Percentiles rank a stretch among this genome's conserved stretches.
These are phyloP conservation scores for Agrotis segetum DNA, from an alignment of 2,888 invertebrate species.

Conservation along the genomic window DNA sequence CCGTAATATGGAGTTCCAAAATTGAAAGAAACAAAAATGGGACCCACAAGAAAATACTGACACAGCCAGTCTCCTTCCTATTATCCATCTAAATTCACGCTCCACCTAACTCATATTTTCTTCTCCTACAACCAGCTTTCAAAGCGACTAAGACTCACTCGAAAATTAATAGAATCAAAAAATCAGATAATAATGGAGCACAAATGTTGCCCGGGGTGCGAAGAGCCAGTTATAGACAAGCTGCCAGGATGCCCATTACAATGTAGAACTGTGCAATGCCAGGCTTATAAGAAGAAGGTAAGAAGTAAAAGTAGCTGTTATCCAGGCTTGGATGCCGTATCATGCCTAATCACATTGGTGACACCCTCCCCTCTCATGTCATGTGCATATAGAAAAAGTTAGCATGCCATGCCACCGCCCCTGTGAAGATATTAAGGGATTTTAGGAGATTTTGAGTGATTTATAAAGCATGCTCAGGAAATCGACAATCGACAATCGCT, in stretches of 20 bases:
- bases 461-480: no score
- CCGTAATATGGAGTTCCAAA: neutral
- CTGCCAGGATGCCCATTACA: slow-evolving; percentile 77
- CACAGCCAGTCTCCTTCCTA: neutral
- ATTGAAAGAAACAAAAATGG: slow-evolving; percentile 1
- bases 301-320: no score
- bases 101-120: neutral
- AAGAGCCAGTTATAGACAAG: slow-evolving; percentile 73
- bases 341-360: no score
- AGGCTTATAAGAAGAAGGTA: slow-evolving; percentile 69
- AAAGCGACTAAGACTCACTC: neutral
- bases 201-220: slow-evolving; percentile 74
- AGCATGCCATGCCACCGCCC: no score
- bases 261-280: slow-evolving; percentile 79
- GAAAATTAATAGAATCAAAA: neutral
- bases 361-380: no score
- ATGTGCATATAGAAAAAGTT: no score
- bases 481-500: no score
- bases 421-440: no score
- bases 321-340: no score
- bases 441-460: no score
- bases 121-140: no score
- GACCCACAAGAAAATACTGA: neutral
- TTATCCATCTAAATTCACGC: neutral
- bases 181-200: slow-evolving; percentile 70